A percentile compares a stretch with the other conserved stretches of the same genome.
phyloP scores from a whole-genome alignment of 2,888 invertebrate genomes.

The Spodoptera exigua region DNA sequence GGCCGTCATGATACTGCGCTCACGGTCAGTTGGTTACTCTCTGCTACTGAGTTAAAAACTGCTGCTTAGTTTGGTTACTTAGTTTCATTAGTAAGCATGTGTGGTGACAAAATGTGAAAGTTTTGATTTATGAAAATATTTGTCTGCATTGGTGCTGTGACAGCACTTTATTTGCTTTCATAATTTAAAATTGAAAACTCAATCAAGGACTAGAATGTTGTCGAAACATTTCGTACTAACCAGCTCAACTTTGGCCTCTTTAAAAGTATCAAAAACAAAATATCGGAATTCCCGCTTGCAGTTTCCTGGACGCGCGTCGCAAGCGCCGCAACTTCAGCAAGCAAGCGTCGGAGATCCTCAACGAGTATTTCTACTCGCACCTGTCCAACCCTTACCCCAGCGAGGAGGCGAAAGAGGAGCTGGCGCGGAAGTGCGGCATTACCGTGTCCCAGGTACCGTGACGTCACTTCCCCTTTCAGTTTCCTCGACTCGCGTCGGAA shows the following conservation, averaged over 20 bases:
- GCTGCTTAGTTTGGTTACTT: background rate
- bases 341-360: conserved; percentile 99
- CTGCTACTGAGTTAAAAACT: background rate
- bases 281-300: conserved; percentile 71
- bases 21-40: conserved; percentile 79
- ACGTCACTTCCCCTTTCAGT: conserved; percentile 66
- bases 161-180: background rate
- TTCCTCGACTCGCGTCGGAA: conserved; percentile 93
- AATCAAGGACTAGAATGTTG: conserved; percentile 4
- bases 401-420: conserved; percentile 99
- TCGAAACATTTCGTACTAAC: conserved; percentile 25
- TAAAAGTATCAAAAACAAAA: conserved; percentile 34
- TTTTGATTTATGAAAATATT: too few species aligned
- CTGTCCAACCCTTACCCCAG: conserved; percentile 99
- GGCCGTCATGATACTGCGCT: conserved; percentile 99
- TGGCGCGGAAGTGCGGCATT: conserved; percentile 99
- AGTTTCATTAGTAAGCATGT: background rate
- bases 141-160: too few species aligned
- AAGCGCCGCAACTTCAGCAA: conserved; percentile 99
- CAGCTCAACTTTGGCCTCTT: conserved; percentile 77
- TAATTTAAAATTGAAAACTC: background rate
- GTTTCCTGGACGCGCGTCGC: conserved; percentile 93
- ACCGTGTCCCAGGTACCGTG: conserved; percentile 96
- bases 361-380: conserved; percentile 99
- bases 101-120: background rate